These are phyloP conservation scores for Buceros bicornis DNA, from an alignment of 2,797 vertebrate genomes.

Conservation along the genomic window DNA sequence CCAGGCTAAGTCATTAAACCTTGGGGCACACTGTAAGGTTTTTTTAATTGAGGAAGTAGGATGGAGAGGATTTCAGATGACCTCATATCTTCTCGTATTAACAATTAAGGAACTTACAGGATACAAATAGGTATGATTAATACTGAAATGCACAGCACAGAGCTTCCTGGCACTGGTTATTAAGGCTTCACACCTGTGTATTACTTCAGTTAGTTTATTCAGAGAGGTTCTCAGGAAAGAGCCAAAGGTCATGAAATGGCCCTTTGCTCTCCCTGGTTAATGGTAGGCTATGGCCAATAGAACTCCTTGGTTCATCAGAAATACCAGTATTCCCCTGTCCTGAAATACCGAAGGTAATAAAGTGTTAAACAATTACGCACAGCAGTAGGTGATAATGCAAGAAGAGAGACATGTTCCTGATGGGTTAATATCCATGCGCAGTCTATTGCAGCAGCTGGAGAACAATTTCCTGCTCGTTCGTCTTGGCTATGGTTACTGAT, in stretches of 20 bases:
- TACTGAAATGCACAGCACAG: background rate
- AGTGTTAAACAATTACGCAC: background rate
- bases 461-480: background rate
- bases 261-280: conserved; percentile 40
- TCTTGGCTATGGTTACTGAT: background rate
- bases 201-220: background rate
- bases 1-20: background rate
- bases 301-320: background rate
- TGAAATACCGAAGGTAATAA: background rate
- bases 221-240: background rate
- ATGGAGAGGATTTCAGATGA: background rate
- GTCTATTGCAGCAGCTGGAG: background rate
- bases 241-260: background rate
- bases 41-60: background rate
- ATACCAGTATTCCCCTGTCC: background rate
- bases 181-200: background rate
- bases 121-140: background rate
- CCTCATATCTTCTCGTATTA: background rate
- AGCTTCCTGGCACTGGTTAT: background rate
- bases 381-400: background rate
- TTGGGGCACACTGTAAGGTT: fast-evolving
- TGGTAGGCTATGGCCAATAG: background rate
- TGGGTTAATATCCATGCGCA: background rate
- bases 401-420: background rate
- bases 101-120: background rate